Percentiles rank a stretch among this genome's conserved stretches.
Evolutionary conservation across 2,113 vertebrate genomes (phyloP).

Genomic region (Bostrychus sinensis): DNA sequence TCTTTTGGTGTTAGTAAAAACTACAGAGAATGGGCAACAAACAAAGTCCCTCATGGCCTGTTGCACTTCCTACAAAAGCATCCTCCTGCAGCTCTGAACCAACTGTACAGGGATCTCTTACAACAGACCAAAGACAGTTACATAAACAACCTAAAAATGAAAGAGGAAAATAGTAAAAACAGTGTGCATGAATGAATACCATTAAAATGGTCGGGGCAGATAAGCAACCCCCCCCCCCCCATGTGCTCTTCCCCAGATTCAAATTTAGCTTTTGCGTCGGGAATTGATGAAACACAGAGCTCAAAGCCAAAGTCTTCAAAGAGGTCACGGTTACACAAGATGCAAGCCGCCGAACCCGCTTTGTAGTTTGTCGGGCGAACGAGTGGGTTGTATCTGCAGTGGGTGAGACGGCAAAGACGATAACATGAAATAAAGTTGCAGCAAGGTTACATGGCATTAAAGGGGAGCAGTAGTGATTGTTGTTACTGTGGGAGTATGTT

Average conservation of each 20-base stretch:
- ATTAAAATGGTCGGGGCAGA: conserved; percentile 63
- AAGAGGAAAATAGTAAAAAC: conserved; percentile 48
- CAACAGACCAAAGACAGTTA: conserved; percentile 36
- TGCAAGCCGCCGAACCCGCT: conserved; percentile 70
- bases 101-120: not conserved
- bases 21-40: not conserved
- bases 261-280: conserved; percentile 69
- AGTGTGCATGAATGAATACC: conserved; percentile 65
- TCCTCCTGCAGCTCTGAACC: conserved; percentile 3
- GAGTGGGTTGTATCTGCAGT: conserved; percentile 64
- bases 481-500: conserved; percentile 27
- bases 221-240: conserved; percentile 59
- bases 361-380: conserved; percentile 63
- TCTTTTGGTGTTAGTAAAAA: not conserved
- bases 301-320: conserved; percentile 76
- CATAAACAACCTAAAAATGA: conserved; percentile 49
- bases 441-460: conserved; percentile 50
- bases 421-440: conserved; percentile 55
- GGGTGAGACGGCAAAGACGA: conserved; percentile 54
- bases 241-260: conserved; percentile 59
- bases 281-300: conserved; percentile 74
- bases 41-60: not conserved
- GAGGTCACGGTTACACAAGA: conserved; percentile 68
- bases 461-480: conserved; percentile 32
- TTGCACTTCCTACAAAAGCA: not conserved